phyloP scores from a whole-genome alignment of 2,113 vertebrate species.

The Noctilio leporinus region DNA sequence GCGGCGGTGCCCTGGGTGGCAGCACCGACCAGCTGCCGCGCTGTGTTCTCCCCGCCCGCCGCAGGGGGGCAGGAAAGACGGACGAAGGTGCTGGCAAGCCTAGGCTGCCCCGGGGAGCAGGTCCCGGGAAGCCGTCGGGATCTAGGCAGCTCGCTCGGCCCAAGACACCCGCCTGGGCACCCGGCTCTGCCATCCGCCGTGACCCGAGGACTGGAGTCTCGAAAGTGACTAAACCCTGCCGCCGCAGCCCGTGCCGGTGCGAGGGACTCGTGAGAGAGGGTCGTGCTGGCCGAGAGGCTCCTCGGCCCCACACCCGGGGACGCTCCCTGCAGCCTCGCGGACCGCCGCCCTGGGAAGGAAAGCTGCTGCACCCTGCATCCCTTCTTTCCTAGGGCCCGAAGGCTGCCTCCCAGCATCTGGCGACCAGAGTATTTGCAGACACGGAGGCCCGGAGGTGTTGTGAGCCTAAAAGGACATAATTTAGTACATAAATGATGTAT shows the following conservation, averaged over 20 bases:
- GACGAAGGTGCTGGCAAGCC: neutral
- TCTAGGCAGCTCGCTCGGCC: neutral
- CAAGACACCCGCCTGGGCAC: neutral
- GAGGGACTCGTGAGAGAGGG: no score
- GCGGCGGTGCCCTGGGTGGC: rapidly evolving
- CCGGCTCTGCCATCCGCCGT: neutral
- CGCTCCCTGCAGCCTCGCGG: neutral
- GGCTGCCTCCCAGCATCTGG: neutral
- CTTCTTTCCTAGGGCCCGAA: neutral
- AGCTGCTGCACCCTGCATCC: neutral
- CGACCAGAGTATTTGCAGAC: neutral
- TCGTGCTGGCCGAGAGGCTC: neutral
- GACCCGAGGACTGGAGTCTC: neutral
- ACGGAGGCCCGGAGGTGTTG: neutral
- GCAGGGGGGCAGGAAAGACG: constrained; percentile 48
- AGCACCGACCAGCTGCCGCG: rapidly evolving
- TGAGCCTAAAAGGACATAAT: neutral
- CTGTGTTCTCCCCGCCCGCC: neutral
- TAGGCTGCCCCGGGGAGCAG: rapidly evolving
- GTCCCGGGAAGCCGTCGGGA: neutral
- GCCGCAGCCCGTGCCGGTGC: neutral
- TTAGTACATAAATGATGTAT: neutral
- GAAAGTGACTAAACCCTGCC: neutral
- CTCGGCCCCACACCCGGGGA: neutral
- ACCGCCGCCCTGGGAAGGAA: neutral